Evolutionary conservation across 2,113 vertebrate species (phyloP), one percentile per base, ranked within the genome.

Genomic region (Ramphastos sulfuratus): DNA sequence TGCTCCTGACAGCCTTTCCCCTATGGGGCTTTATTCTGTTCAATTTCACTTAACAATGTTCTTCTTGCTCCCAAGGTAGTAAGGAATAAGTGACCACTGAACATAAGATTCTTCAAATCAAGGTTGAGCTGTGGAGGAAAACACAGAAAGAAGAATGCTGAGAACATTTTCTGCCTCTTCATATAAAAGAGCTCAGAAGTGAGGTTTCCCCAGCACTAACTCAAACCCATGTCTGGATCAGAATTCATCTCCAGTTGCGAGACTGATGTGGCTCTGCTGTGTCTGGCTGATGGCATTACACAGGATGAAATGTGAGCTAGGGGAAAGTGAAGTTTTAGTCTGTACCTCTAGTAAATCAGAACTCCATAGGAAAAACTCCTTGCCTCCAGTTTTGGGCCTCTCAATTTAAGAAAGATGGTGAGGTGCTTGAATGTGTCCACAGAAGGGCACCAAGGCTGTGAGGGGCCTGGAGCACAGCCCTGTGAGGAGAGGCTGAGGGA

Each of bases 1-100:
- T 95, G 92, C 31, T 92, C 58, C 46, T 95, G 94, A 95, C 94
- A 94, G 91, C 13, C 46, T 95, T 88, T 92, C 73, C 82, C 76
- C 80, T 84, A 92, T 4, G 12, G 61, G 93, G 82, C 55, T 90
- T 94, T 86, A 81, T 72, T 94, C 80, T 50, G 59, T 94, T 94
- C 90, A 86, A 90, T 95, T 95, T 95, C 82, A 92, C 82, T 95
- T 95, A 94, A 94, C 61, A 87, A 79, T 0, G 0, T 91, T 91
- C 73, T 95, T 35, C 63, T 56, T 94, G n/a, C 42, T 94, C 85
- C 82, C 63, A 69, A 69, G 58, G 65, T 84, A 79, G 76, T 79
- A 88, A 44, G 42, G 58, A 83, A 78, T 80, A 91, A 96, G 88
- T 93, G 95, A 94, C 85, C 93, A 81, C 5, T 92, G 89, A 93